phyloP scores from a whole-genome alignment of 2,888 invertebrate genomes.

The Cremastinae sp. region DNA sequence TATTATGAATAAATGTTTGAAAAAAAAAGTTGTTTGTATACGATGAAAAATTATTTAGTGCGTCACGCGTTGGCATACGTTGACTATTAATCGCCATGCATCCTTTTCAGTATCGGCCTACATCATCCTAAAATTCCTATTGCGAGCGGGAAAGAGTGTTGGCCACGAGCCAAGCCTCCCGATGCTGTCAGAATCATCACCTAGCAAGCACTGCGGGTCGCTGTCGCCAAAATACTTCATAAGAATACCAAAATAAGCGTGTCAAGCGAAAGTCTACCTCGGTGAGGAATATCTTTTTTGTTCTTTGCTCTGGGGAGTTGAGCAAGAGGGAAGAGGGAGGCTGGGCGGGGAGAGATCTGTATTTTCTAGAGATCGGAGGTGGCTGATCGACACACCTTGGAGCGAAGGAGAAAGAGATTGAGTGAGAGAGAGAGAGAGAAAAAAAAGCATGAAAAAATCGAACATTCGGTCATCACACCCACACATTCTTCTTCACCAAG shows the following conservation, averaged over 20 bases:
- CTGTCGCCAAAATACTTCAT: conserved; percentile 36
- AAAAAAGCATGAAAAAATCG: conserved; percentile 51
- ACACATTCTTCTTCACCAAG: conserved; percentile 59
- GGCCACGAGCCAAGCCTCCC: conserved; percentile 50
- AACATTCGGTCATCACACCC: conserved; percentile 66
- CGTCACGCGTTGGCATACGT: conserved; percentile 50
- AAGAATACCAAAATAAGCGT: conserved; percentile 31
- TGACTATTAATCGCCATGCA: conserved; percentile 74
- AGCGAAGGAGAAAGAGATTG: conserved; percentile 16
- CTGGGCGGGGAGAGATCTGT: conserved; percentile 65
- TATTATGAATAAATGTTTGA: conserved; percentile 67
- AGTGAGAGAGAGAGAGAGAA: not conserved
- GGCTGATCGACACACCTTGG: conserved; percentile 56
- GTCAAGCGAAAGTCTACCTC: conserved; percentile 35
- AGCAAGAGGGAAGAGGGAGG: conserved; percentile 41
- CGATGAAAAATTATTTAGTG: conserved; percentile 31
- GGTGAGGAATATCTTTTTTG: conserved; percentile 57
- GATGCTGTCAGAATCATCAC: conserved; percentile 52
- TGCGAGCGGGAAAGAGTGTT: conserved; percentile 58
- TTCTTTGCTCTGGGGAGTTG: conserved; percentile 27
- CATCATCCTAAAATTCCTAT: conserved; percentile 68
- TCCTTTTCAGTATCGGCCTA: conserved; percentile 75
- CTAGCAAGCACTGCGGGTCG: conserved; percentile 34
- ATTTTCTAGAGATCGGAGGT: conserved; percentile 70
- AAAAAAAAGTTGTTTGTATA: conserved; percentile 55